phyloP scores from a whole-genome alignment of 2,888 invertebrate species.

The Amphipoea oculea region DNA sequence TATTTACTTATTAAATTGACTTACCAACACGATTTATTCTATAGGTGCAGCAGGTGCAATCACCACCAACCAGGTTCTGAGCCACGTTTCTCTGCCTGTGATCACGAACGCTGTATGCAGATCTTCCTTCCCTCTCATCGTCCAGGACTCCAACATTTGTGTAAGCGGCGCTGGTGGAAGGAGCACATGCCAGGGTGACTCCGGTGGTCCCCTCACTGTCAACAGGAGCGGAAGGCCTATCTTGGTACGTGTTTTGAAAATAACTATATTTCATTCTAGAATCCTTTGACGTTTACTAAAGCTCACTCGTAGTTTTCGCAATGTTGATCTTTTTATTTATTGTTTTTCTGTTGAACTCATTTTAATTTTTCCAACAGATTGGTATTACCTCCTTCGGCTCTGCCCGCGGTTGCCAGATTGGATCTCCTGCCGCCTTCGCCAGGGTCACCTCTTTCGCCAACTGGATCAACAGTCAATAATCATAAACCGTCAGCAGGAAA shows the following conservation, averaged over 20 bases:
- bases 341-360: background rate
- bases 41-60: slow-evolving; percentile 16
- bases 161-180: slow-evolving; percentile 67
- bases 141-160: slow-evolving; percentile 71
- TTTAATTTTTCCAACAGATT: slow-evolving; percentile 65
- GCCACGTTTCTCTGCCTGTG: slow-evolving; percentile 29
- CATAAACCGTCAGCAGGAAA: slow-evolving; percentile 15
- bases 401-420: slow-evolving; percentile 68
- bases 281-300: background rate
- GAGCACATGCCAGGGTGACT: slow-evolving; percentile 74
- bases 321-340: background rate
- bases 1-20: too few relatives aligned
- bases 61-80: slow-evolving; percentile 2
- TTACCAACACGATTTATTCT: background rate
- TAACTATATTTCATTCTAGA: background rate
- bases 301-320: too few relatives aligned
- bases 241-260: slow-evolving; percentile 65
- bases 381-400: slow-evolving; percentile 75
- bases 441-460: slow-evolving; percentile 69
- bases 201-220: slow-evolving; percentile 75
- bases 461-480: slow-evolving; percentile 56
- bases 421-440: slow-evolving; percentile 71
- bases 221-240: slow-evolving; percentile 52
- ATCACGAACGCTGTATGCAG: slow-evolving; percentile 37
- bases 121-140: slow-evolving; percentile 25